A percentile compares a stretch with the other conserved stretches of the same genome.
phyloP scores from a whole-genome alignment of 2,797 vertebrate genomes.

The Semotilus atromaculatus region DNA sequence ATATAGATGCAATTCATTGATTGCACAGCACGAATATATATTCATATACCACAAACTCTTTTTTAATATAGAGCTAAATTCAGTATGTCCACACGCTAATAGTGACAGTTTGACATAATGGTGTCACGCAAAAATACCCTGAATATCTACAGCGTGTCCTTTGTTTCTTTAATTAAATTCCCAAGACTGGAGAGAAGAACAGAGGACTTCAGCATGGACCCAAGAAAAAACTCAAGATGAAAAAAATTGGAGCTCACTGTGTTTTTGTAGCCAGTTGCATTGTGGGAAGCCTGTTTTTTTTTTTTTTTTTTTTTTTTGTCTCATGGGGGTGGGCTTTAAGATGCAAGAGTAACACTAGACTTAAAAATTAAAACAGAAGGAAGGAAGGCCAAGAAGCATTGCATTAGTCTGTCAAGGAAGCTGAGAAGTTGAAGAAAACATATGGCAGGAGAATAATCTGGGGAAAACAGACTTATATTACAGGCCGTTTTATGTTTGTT shows the following conservation, averaged over 20 bases:
- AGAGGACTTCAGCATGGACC: background rate
- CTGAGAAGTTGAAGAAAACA: conserved; percentile 14
- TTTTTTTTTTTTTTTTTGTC: background rate
- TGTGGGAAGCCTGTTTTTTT: conserved; percentile 9
- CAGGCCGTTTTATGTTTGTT: background rate
- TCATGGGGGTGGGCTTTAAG: background rate
- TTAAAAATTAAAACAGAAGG: conserved; percentile 17
- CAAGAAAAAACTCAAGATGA: background rate
- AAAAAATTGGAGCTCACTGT: background rate
- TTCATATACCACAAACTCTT: background rate
- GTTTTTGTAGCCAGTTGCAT: background rate
- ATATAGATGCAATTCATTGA: too few species aligned
- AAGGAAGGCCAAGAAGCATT: background rate
- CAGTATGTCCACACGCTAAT: background rate
- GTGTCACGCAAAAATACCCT: conserved; percentile 1
- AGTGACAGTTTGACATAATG: conserved; percentile 11
- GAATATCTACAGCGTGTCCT: background rate
- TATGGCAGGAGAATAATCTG: background rate
- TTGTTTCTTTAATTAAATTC: background rate
- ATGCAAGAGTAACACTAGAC: background rate
- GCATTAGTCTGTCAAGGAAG: background rate
- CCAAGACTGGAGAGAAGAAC: background rate
- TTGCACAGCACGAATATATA: too few species aligned
- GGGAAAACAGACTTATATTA: conserved; percentile 53
- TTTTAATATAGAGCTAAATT: background rate